Conservation (phyloP, 1,140 invertebrate genomes). For the Sweltsa coloradensis region DNA sequence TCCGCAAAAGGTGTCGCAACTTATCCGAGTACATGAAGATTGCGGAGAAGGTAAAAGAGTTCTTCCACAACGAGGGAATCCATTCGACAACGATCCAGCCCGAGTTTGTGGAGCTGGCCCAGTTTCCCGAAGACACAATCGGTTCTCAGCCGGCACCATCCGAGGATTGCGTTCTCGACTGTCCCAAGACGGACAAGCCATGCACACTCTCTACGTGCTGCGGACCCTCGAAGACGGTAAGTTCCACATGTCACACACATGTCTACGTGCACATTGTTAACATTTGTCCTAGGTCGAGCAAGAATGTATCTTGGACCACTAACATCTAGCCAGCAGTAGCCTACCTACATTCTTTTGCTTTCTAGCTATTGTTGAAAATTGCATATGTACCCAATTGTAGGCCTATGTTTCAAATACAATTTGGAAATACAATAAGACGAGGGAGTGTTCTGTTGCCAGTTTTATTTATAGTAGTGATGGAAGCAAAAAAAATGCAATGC, state of each 20-base stretch:
- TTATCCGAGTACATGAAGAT: slow-evolving; percentile 84
- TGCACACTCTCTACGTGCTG: slow-evolving; percentile 79
- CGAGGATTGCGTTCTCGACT: slow-evolving; percentile 70
- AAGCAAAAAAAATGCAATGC: too few relatives aligned
- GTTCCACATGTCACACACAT: too few relatives aligned
- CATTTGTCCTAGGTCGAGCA: neutral
- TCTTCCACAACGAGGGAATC: slow-evolving; percentile 88
- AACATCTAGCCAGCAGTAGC: neutral
- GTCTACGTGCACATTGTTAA: neutral
- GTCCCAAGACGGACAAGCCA: slow-evolving; percentile 68
- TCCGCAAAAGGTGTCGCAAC: slow-evolving; percentile 78
- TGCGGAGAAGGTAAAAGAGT: slow-evolving; percentile 88
- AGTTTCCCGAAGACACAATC: slow-evolving; percentile 38
- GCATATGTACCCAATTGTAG: too few relatives aligned
- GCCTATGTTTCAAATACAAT: too few relatives aligned
- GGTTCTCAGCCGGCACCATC: slow-evolving; percentile 34
- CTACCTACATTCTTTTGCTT: too few relatives aligned
- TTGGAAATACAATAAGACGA: too few relatives aligned
- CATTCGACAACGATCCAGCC: slow-evolving; percentile 89
- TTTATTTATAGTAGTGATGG: too few relatives aligned
- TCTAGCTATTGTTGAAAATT: too few relatives aligned
- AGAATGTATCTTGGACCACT: neutral
- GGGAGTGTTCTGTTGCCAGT: too few relatives aligned
- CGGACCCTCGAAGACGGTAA: slow-evolving; percentile 51
- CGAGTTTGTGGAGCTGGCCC: slow-evolving; percentile 69